A percentile compares a stretch with the other conserved stretches of the same genome.
phyloP scores from a whole-genome alignment of 1,140 invertebrate species.

The Oedothorax gibbosus region DNA sequence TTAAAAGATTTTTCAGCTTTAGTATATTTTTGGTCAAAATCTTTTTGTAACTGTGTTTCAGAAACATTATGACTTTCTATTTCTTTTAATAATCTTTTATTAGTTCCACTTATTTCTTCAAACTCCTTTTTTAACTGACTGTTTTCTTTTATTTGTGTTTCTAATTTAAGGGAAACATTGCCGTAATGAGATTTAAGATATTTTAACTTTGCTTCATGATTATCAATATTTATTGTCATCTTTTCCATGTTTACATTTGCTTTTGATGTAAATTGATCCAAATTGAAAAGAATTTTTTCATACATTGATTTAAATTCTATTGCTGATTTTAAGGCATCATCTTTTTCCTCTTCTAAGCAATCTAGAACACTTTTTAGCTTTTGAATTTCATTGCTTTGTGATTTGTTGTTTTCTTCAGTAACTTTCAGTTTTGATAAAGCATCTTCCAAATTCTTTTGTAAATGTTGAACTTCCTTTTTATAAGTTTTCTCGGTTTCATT shows the following conservation, averaged over 20 bases:
- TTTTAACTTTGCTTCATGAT: constrained; percentile 8
- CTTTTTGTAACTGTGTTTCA: not conserved
- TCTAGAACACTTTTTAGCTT: constrained; percentile 50
- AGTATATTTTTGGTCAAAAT: not conserved
- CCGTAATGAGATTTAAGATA: constrained; percentile 1
- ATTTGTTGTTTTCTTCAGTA: not conserved
- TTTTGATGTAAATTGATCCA: constrained; percentile 10
- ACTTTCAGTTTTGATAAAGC: constrained; percentile 45
- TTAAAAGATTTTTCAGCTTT: not conserved
- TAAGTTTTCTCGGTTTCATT: not conserved
- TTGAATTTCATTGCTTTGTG: constrained; percentile 24
- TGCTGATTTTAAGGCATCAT: no score
- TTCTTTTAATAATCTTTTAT: not conserved
- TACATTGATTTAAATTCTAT: constrained; percentile 52
- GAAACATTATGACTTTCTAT: not conserved
- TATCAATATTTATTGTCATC: not conserved
- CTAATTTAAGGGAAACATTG: not conserved
- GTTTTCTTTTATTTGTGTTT: not conserved
- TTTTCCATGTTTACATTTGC: not conserved
- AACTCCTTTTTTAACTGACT: not conserved
- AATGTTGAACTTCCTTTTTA: not conserved
- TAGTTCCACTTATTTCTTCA: not conserved
- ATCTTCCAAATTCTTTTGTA: not conserved
- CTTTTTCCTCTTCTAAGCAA: constrained; percentile 63
- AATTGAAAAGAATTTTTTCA: constrained; percentile 62